Conservation (phyloP, 2,888 invertebrate species). For the Neuroscelio doddi region DNA sequence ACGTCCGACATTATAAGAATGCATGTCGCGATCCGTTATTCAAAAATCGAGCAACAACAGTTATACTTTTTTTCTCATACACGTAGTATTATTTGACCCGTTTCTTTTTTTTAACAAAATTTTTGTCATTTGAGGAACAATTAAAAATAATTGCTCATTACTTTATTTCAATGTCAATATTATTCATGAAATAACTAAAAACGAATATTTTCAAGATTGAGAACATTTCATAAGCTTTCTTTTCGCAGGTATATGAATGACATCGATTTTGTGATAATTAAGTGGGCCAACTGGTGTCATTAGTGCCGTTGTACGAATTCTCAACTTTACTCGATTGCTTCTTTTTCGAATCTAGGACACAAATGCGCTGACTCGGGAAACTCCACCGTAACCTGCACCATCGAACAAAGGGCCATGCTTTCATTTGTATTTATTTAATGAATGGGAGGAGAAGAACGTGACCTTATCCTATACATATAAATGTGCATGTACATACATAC, state of each 20-base stretch:
- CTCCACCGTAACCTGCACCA: constrained; percentile 29
- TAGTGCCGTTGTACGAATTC: constrained; percentile 24
- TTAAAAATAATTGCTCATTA: too few relatives aligned
- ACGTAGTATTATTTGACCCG: not conserved
- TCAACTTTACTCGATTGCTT: constrained; percentile 1
- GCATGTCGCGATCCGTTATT: constrained; percentile 16
- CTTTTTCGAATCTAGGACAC: constrained; percentile 9
- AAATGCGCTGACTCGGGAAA: constrained; percentile 17
- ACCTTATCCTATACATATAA: too few relatives aligned
- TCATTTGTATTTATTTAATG: constrained; percentile 20
- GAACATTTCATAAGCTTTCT: too few relatives aligned
- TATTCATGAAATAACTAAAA: too few relatives aligned
- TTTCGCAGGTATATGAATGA: not conserved
- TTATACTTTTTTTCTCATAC: not conserved
- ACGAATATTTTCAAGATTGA: too few relatives aligned
- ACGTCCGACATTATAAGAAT: constrained; percentile 14
- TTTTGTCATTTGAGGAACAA: too few relatives aligned
- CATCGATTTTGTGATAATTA: constrained; percentile 4
- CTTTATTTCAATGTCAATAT: too few relatives aligned
- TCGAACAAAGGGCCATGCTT: constrained; percentile 24
- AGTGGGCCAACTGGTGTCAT: constrained; percentile 4
- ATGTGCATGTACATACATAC: constrained; percentile 13
- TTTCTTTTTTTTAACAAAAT: not conserved
- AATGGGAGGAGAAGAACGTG: constrained; percentile 29
- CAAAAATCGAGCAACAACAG: constrained; percentile 10